Evolutionary conservation across 2,113 vertebrate species (phyloP).

Genomic region (Pomatostomus ruficeps): DNA sequence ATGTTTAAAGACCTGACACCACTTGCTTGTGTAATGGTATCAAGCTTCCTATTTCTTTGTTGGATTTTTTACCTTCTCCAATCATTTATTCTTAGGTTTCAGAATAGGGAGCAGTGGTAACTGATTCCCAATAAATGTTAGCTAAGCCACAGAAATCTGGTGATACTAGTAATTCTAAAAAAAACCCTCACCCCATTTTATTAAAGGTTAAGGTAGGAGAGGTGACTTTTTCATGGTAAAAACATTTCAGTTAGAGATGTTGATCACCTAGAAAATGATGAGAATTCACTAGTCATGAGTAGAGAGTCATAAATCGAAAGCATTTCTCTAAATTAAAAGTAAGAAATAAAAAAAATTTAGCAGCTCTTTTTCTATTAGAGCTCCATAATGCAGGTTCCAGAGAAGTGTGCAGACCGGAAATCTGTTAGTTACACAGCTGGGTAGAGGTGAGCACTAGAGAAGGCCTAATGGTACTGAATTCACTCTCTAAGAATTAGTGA

Average conservation of each 20-base stretch:
- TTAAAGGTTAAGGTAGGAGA: not conserved
- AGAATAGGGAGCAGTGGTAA: not conserved
- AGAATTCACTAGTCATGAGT: not conserved
- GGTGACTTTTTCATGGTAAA: not conserved
- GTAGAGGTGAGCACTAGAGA: not conserved
- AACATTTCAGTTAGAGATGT: not conserved
- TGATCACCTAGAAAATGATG: not conserved
- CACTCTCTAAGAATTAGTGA: not conserved
- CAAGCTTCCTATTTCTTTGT: accelerated
- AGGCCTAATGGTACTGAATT: not conserved
- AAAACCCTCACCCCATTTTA: not conserved
- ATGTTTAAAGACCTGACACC: not conserved
- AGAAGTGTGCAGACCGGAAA: not conserved
- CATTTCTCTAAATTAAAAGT: not conserved
- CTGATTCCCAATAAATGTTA: not conserved
- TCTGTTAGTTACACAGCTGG: not conserved
- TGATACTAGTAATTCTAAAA: not conserved
- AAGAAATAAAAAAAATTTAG: not conserved
- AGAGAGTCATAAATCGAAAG: not conserved
- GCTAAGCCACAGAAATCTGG: not conserved
- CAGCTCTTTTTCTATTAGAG: not conserved
- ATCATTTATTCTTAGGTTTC: not conserved
- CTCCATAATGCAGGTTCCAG: not conserved
- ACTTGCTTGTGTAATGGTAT: not conserved
- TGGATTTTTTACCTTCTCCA: not conserved